phyloP scores from a whole-genome alignment of 1,140 invertebrate species.

The Pristionchus pacificus region DNA sequence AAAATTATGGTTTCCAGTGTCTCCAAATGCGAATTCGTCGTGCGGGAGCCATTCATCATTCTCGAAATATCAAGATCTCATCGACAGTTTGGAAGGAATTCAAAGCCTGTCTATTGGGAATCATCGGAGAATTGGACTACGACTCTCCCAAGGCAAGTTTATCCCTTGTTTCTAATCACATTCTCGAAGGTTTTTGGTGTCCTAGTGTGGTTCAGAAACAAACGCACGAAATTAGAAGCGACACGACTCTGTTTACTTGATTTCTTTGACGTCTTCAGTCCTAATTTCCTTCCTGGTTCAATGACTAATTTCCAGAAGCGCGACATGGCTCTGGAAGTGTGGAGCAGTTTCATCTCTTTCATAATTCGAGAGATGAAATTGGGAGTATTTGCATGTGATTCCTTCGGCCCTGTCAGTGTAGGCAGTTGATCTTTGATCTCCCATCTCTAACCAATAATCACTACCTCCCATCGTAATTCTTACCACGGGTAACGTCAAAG shows the following conservation, averaged over 20 bases:
- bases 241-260: not conserved
- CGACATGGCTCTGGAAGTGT: constrained; percentile 21
- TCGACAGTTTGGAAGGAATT: constrained; percentile 31
- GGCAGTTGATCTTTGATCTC: no score
- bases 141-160: not conserved
- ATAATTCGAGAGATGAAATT: constrained; percentile 15
- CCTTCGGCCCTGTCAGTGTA: not conserved
- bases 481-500: no score
- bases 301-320: constrained; percentile 21
- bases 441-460: not conserved
- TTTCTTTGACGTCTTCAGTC: not conserved
- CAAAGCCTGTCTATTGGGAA: constrained; percentile 17
- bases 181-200: not conserved
- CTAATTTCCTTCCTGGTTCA: not conserved
- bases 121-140: constrained; percentile 25
- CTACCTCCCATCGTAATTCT: not conserved
- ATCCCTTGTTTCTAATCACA: not conserved
- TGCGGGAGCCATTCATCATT: constrained; percentile 24
- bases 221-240: not conserved
- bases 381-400: not conserved
- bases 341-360: constrained; percentile 31
- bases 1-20: constrained; percentile 6
- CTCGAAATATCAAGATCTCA: constrained; percentile 16
- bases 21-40: constrained; percentile 25
- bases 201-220: not conserved